Evolutionary conservation across 2,888 invertebrate species (phyloP), one percentile per base, ranked within the genome.

Genomic region (Capitulum mitella): DNA sequence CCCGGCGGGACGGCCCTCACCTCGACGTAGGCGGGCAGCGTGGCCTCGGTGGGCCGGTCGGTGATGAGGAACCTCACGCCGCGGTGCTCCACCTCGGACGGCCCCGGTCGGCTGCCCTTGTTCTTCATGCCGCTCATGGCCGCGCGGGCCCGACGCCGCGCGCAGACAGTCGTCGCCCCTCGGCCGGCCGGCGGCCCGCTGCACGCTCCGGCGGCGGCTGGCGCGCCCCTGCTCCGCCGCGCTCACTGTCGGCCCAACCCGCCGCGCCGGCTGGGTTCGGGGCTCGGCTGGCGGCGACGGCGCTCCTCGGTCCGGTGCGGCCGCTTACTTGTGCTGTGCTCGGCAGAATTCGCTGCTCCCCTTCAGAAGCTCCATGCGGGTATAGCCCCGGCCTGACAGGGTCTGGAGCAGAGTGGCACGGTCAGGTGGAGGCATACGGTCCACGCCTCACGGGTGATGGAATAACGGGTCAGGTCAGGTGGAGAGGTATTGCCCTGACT

Each of bases 51-150:
- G 85, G 98, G 98, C 85, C 98, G 91, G 89, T 98, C 98, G 84
- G 97, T 98, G 88, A 98, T 98, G 86, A 98, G 92, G 90, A 98
- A 98, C 88, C 94, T 92, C 93, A 97, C 93, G 87, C 92, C 93
- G 90, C 97, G 97, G 90, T 92, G 95, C 89, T 94, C 93, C 86
- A 98, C 97, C 88, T 96, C 95, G 85, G 97, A 95, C 84, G 97
- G 96, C 87, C 97, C 96, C 85, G 97, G 98, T 87, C 94, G 90
- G 87, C 94, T 93, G 88, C 94, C 93, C 89, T 94, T 94, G 78
- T 79, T 78, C 78, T 81, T 80, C 80, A 81, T 80, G 80, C 80
- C 80, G 48, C 37, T 37, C 58, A 32, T 40, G n/a, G 10, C 58
- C 2, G n/a, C n/a, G n/a, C n/a, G 6, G n/a, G 26, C 51, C 3